Base-by-base conservation (phyloP, 2,113 vertebrate species). In the Gymnocephalus cernua region DNA sequence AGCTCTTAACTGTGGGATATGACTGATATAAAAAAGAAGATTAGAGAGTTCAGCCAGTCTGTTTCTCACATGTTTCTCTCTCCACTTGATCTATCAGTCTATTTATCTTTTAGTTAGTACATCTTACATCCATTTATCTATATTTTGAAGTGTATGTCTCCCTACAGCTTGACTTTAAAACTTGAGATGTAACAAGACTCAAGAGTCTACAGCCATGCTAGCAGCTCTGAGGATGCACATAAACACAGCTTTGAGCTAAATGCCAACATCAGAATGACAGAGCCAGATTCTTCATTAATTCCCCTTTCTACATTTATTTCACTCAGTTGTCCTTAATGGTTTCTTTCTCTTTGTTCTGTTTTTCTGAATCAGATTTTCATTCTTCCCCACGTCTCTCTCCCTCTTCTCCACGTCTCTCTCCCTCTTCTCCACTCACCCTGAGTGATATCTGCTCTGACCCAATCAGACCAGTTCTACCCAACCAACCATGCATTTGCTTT, bases 1-100 rank as follows among this genome's bases (percentile, higher is more conserved):
- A 80, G 67, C 63, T 72, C 71, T 77, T 81, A 83, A 82, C 77
- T 77, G 74, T 79, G 70, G 63, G 74, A 77, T 73, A 79, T 66
- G 66, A 76, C 12, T 16, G 70, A 80, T 79, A 83, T n/a, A 76
- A 85, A 29, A 84, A 78, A 83, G 48, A 78, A 67, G 63, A 73
- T 77, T 66, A 67, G 38, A 70, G 77, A 64, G 50, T 53, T 84
- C 51, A 59, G 54, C 66, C 23, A 25, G 32, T 70, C 23, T 62
- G 53, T 56, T 25, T 73, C 32, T 63, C 3, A 6, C 9, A 41
- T 58, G 4, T 41, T 41, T 38, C 47, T 61, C 29, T 23, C 6
- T 10, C 38, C 2, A 2, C 29, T 66, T 65, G 12, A 61, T 29
- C n/a, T 1, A 11, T 38, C 21, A 15, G 2, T 56, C 6, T n/a